Conservation (phyloP, 2,113 vertebrate species). For the Alouatta palliata region DNA sequence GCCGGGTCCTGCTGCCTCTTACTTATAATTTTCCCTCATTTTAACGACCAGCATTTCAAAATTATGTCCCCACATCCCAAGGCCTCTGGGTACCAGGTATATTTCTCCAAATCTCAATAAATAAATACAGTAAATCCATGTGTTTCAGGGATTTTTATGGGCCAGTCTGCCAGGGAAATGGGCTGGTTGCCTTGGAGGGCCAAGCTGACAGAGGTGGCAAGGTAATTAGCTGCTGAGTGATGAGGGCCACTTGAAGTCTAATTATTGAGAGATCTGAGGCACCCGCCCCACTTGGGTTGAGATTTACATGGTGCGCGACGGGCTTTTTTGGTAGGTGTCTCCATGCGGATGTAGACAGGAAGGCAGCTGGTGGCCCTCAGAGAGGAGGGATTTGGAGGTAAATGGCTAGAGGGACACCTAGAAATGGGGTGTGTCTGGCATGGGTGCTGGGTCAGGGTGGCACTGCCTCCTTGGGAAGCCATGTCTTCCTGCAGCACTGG, state of each 20-base stretch:
- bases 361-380: neutral
- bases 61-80: slow-evolving; percentile 48
- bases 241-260: slow-evolving; percentile 71
- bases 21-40: slow-evolving; percentile 41
- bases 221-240: slow-evolving; percentile 72
- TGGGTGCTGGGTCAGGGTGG: accelerated
- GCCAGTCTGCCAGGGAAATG: slow-evolving; percentile 63
- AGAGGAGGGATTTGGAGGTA: neutral
- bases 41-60: slow-evolving; percentile 63
- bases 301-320: neutral
- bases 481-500: accelerated
- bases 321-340: accelerated
- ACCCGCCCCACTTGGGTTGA: neutral
- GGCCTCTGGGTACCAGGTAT: slow-evolving; percentile 42
- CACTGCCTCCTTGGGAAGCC: neutral
- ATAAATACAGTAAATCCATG: slow-evolving; percentile 72
- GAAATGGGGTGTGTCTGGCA: neutral
- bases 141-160: slow-evolving; percentile 64
- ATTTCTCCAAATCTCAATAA: slow-evolving; percentile 71
- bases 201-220: neutral
- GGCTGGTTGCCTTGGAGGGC: slow-evolving; percentile 52
- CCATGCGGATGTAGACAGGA: neutral
- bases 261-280: slow-evolving; percentile 37
- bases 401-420: neutral
- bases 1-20: neutral